phyloP scores from a whole-genome alignment of 2,113 vertebrate genomes.

The Heptranchias perlo region DNA sequence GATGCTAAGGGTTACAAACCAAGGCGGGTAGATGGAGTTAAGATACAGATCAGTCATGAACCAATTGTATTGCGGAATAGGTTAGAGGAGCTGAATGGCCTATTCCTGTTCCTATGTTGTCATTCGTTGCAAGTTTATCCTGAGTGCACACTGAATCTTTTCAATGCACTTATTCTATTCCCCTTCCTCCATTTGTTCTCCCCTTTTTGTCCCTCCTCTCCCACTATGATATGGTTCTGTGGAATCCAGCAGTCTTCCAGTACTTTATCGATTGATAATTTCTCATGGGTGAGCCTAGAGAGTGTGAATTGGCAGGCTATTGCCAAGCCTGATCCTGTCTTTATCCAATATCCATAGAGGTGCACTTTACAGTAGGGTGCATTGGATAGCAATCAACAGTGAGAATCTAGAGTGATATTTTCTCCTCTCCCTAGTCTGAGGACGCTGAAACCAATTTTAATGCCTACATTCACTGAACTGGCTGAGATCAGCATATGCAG shows the following conservation, averaged over 20 bases:
- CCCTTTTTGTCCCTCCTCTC: neutral
- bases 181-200: neutral
- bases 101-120: neutral
- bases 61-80: too few species aligned
- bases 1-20: too few species aligned
- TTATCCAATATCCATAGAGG: neutral
- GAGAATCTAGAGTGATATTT: neutral
- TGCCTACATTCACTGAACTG: neutral
- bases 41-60: too few species aligned
- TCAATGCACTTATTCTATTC: neutral
- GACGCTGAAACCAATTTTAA: neutral
- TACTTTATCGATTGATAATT: neutral
- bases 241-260: neutral
- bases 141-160: neutral
- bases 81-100: too few species aligned
- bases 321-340: neutral
- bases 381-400: neutral
- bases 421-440: neutral
- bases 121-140: neutral
- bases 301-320: neutral
- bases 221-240: neutral
- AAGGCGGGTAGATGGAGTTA: too few species aligned
- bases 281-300: neutral
- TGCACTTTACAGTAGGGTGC: neutral
- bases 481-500: neutral